Base-by-base conservation (phyloP, 30 jellyfish, hydroid and myxozoan genomes). In the Aurelia aurita complex sp. Pacific region DNA sequence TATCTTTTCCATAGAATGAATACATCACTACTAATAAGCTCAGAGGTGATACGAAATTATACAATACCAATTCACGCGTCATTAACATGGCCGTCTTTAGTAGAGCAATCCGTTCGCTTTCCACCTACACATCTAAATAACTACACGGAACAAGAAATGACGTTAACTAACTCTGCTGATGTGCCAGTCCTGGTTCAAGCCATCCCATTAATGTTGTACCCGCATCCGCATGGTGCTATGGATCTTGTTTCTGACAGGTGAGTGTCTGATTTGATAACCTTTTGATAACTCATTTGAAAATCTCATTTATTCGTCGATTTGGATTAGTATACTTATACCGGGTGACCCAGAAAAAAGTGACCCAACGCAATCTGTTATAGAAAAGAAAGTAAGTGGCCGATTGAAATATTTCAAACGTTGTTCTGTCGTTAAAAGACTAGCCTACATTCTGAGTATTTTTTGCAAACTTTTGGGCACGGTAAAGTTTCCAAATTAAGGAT, bases 211-310 rank as follows among this genome's bases (percentile, higher is more conserved):
- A 71, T 78, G 71, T 66, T 81, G 62, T 95, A 95, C 67, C 99
- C 99, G 34, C 99, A 95, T 50, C 97, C 99, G 10, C 97, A 86
- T 38, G 99, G 99, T 36, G 96, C 98, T 19, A 91, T 95, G 94
- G 99, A 95, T 69, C 79, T 95, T 35, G 92, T 95, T 1, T 89
- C 99, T 14, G 99, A 95, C 80, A 82, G 99, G 97, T 87, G 38
- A 3, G 88, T 40, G 6, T 40, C 52, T 65, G 9, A 10, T 51
- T 14, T 74, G 43, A 14, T 40, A 23, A 23, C 29, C 29, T 23
- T 23, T 23, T 23, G 29, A 23, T 23, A 23, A 23, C 29, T 23
- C 29, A 23, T 23, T 23, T 23, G 29, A 23, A 0, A 23, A 23
- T 23, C 29, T 23, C 29, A 23, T 23, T 23, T 23, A 23, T 23